Conservation (phyloP, 1,140 invertebrate genomes). For the Pristionchus pacificus region DNA sequence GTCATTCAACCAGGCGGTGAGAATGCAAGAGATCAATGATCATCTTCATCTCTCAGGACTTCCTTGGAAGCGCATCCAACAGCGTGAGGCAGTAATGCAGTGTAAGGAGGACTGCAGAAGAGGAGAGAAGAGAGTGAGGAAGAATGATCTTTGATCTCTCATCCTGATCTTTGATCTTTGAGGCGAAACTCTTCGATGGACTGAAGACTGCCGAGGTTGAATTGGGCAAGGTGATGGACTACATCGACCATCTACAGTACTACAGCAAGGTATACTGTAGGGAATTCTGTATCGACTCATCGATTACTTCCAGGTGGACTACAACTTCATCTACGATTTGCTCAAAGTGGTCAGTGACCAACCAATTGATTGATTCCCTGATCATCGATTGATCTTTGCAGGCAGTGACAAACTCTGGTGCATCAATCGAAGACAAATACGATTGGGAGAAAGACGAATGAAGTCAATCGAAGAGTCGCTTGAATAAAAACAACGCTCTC, state of each 20-base stretch:
- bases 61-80: constrained; percentile 38
- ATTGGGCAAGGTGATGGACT: constrained; percentile 30
- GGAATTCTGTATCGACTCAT: too few species aligned
- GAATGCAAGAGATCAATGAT: neutral
- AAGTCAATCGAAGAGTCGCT: constrained; percentile 3
- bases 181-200: constrained; percentile 5
- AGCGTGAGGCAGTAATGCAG: constrained; percentile 34
- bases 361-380: neutral
- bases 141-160: neutral
- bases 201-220: constrained; percentile 10
- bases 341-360: constrained; percentile 21
- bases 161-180: too few species aligned
- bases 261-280: constrained; percentile 35
- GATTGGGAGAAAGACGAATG: constrained; percentile 31
- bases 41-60: constrained; percentile 4
- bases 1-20: constrained; percentile 21
- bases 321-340: constrained; percentile 41
- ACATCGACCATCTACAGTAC: constrained; percentile 35
- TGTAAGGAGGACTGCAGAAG: constrained; percentile 33
- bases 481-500: too few species aligned
- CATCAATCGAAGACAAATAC: constrained; percentile 23
- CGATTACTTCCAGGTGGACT: constrained; percentile 21
- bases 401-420: constrained; percentile 18
- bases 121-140: constrained; percentile 1
- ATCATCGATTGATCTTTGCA: too few species aligned